phyloP scores from a whole-genome alignment of 2,888 invertebrate genomes.

The Muscina levida region DNA sequence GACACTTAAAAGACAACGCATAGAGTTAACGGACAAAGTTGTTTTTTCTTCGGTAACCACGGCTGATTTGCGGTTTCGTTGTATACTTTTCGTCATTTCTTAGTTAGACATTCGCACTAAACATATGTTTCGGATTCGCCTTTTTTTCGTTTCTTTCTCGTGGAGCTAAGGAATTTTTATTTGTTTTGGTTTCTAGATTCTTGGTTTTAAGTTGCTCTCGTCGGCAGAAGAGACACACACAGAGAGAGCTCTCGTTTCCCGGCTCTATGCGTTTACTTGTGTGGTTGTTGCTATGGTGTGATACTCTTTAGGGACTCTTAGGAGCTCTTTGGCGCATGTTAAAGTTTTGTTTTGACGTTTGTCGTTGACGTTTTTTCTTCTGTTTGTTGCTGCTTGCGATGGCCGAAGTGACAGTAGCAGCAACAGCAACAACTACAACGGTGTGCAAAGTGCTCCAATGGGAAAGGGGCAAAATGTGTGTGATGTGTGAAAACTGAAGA shows the following conservation, averaged over 20 bases:
- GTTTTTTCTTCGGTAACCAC: too few relatives aligned
- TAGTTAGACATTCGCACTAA: slow-evolving; percentile 17
- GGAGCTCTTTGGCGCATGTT: slow-evolving; percentile 60
- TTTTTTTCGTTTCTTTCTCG: background rate
- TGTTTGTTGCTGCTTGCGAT: background rate
- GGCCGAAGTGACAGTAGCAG: background rate
- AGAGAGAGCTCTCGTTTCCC: background rate
- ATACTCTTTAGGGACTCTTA: slow-evolving; percentile 51
- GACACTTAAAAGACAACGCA: too few relatives aligned
- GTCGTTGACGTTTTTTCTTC: slow-evolving; percentile 15
- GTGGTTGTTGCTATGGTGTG: background rate
- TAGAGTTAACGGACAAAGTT: too few relatives aligned
- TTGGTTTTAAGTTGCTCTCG: background rate
- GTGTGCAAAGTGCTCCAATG: too few relatives aligned
- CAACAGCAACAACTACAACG: slow-evolving; percentile 3
- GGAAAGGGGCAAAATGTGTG: background rate
- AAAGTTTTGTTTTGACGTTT: slow-evolving; percentile 38
- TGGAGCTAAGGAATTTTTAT: slow-evolving; percentile 21
- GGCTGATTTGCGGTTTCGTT: background rate
- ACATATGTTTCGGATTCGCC: slow-evolving; percentile 14
- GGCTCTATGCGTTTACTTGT: background rate
- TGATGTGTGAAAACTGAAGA: slow-evolving; percentile 40
- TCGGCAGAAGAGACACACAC: background rate
- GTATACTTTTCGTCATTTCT: background rate
- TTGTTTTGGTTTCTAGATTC: slow-evolving; percentile 25